A percentile compares a stretch with the other conserved stretches of the same genome.
These are phyloP conservation scores for Agrilus planipennis DNA, from an alignment of 1,140 invertebrate genomes.

Conservation along the genomic window DNA sequence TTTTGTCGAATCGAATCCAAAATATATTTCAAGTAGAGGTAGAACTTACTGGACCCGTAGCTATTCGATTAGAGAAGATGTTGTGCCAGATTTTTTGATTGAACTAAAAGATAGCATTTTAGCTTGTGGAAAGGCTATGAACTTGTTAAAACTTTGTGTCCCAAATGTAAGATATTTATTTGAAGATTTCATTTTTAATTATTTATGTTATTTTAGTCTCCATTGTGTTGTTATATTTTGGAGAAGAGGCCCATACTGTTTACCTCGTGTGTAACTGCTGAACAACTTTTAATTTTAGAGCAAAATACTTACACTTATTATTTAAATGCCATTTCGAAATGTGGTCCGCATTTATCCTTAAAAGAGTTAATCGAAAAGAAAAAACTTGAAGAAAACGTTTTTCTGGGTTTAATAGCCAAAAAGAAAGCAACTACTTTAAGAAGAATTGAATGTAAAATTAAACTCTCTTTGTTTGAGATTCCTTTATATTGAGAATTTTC, in stretches of 20 bases:
- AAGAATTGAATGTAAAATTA: constrained; percentile 26
- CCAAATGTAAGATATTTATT: constrained; percentile 18
- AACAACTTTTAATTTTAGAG: constrained; percentile 19
- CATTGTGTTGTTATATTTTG: constrained; percentile 22
- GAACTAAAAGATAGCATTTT: constrained; percentile 27
- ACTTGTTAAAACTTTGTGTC: constrained; percentile 27
- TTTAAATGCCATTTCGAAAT: constrained; percentile 22
- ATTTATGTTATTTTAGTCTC: constrained; percentile 18
- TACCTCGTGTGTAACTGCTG: constrained; percentile 25
- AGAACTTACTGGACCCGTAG: constrained; percentile 30
- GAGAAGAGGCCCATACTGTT: constrained; percentile 20
- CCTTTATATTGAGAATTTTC: constrained; percentile 5
- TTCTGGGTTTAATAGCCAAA: constrained; percentile 20
- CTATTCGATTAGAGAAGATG: constrained; percentile 21
- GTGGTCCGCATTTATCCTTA: constrained; percentile 22
- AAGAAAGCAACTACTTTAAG: constrained; percentile 23
- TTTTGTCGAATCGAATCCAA: constrained; percentile 24
- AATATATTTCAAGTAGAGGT: constrained; percentile 22
- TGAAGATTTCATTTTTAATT: constrained; percentile 5
- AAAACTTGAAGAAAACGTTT: constrained; percentile 12
- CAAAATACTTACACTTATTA: constrained; percentile 23
- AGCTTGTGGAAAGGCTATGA: constrained; percentile 28
- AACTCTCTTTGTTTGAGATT: neutral
- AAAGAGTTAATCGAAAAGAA: constrained; percentile 11
- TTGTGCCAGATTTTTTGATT: constrained; percentile 29